These are phyloP conservation scores for Wasmannia auropunctata DNA, from an alignment of 1,140 invertebrate species.

Conservation along the genomic window DNA sequence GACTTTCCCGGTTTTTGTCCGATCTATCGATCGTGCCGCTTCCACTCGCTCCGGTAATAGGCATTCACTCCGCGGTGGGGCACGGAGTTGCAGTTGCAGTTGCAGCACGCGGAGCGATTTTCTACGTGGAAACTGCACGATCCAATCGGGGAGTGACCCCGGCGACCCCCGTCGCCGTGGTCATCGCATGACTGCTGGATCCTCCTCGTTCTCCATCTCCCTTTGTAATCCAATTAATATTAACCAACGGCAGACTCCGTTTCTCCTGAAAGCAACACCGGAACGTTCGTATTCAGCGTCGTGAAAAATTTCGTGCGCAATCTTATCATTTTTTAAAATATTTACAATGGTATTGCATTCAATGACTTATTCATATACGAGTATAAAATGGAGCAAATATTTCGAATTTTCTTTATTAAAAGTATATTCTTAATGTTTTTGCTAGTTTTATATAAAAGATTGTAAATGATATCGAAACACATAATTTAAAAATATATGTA, in stretches of 20 bases:
- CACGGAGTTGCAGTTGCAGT: slow-evolving; percentile 64
- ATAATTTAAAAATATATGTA: background rate
- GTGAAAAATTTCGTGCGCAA: background rate
- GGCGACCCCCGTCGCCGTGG: slow-evolving; percentile 60
- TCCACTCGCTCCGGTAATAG: slow-evolving; percentile 64
- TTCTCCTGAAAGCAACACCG: background rate
- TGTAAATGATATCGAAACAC: background rate
- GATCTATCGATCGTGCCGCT: slow-evolving; percentile 62
- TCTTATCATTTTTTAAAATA: background rate
- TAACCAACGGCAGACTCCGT: slow-evolving; percentile 45
- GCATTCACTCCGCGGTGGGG: slow-evolving; percentile 45
- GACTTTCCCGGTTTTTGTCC: slow-evolving; percentile 68
- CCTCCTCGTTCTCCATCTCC: slow-evolving; percentile 41
- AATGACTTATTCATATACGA: background rate
- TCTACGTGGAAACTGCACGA: slow-evolving; percentile 74
- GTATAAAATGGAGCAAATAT: background rate
- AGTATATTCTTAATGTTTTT: background rate
- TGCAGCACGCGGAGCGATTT: slow-evolving; percentile 72
- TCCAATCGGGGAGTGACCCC: slow-evolving; percentile 67
- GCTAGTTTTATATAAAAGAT: background rate
- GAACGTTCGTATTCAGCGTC: background rate
- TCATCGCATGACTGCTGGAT: slow-evolving; percentile 61
- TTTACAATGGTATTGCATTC: background rate
- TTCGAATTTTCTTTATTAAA: background rate
- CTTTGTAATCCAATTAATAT: slow-evolving; percentile 55